phyloP scores from a whole-genome alignment of 2,888 invertebrate species.

The Cephus sareptanus region DNA sequence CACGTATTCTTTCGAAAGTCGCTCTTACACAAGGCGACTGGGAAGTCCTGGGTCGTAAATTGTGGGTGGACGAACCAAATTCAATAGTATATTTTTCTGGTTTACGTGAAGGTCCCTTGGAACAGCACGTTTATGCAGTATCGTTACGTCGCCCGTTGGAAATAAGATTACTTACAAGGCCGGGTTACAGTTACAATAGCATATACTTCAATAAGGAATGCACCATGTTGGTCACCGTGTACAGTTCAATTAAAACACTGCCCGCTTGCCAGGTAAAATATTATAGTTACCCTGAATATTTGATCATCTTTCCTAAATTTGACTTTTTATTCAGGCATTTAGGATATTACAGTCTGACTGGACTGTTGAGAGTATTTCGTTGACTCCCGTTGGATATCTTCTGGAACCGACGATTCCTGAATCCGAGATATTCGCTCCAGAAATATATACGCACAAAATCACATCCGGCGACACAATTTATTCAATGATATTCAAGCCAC shows the following conservation, averaged over 20 bases:
- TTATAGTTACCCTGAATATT: background rate
- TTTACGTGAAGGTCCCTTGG: slow-evolving; percentile 88
- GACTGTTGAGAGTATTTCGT: slow-evolving; percentile 75
- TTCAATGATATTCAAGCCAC: slow-evolving; percentile 92
- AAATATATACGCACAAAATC: slow-evolving; percentile 78
- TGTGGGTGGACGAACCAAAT: slow-evolving; percentile 87
- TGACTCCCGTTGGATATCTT: slow-evolving; percentile 78
- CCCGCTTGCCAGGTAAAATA: slow-evolving; percentile 76
- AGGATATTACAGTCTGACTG: slow-evolving; percentile 76
- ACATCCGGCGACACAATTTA: slow-evolving; percentile 78
- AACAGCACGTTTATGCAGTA: slow-evolving; percentile 91
- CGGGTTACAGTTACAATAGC: slow-evolving; percentile 84
- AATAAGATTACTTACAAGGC: slow-evolving; percentile 80
- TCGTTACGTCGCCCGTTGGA: slow-evolving; percentile 79
- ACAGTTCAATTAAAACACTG: slow-evolving; percentile 83
- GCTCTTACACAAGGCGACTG: slow-evolving; percentile 91
- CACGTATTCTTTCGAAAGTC: slow-evolving; percentile 77
- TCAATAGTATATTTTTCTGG: slow-evolving; percentile 92
- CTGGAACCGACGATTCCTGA: slow-evolving; percentile 73
- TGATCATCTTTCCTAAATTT: background rate
- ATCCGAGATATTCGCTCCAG: slow-evolving; percentile 75
- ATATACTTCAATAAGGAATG: slow-evolving; percentile 74
- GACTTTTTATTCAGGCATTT: slow-evolving; percentile 70
- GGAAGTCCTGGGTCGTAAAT: slow-evolving; percentile 87
- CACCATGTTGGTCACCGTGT: slow-evolving; percentile 83